These are phyloP conservation scores for Acrobasis suavella DNA, from an alignment of 2,888 invertebrate species.

Conservation along the genomic window DNA sequence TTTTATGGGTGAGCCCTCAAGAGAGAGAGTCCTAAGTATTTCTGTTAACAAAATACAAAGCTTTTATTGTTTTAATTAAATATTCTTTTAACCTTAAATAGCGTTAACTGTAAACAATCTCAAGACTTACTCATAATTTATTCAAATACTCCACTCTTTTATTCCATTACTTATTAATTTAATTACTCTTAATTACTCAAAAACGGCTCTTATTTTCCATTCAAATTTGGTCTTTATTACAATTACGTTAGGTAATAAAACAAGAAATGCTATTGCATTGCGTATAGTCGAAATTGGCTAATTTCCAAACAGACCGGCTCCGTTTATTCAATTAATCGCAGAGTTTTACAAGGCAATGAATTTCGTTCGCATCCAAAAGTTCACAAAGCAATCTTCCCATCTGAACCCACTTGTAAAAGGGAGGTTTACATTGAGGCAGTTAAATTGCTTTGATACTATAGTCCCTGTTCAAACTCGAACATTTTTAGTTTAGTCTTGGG, in stretches of 20 bases:
- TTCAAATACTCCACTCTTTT: constrained; percentile 18
- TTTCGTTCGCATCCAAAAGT: constrained; percentile 51
- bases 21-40: too few relatives aligned
- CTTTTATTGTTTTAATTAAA: too few relatives aligned
- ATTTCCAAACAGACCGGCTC: constrained; percentile 40
- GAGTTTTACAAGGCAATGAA: constrained; percentile 52
- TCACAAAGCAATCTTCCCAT: constrained; percentile 49
- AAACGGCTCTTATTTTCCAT: background rate
- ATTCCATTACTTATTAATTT: constrained; percentile 19
- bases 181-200: constrained; percentile 15
- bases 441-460: background rate
- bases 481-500: background rate
- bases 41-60: too few relatives aligned
- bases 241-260: constrained; percentile 11
- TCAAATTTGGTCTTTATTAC: constrained; percentile 10
- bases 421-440: constrained; percentile 29
- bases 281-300: constrained; percentile 34
- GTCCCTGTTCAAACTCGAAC: background rate
- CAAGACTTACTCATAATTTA: constrained; percentile 6
- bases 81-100: background rate
- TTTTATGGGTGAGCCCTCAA: too few relatives aligned
- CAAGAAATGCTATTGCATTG: constrained; percentile 1
- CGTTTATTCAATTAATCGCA: constrained; percentile 56
- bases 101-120: constrained; percentile 2
- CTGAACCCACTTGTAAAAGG: constrained; percentile 36